Base-by-base conservation (phyloP, 2,113 vertebrate genomes). In the Petromus typicus region DNA sequence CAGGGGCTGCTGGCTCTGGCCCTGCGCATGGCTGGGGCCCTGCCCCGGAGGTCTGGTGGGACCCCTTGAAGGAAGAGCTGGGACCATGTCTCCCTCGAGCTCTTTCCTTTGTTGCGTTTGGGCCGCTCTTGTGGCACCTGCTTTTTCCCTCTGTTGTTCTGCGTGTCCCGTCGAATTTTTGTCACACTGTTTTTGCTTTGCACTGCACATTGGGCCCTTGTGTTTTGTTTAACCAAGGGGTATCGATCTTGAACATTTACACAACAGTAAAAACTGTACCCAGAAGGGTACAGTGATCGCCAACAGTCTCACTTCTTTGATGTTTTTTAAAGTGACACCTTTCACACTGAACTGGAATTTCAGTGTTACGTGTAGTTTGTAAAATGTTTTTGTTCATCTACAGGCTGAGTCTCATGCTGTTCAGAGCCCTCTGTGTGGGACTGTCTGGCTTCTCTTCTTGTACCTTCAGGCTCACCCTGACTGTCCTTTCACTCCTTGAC, bases 51-150 rank as follows among this genome's bases (percentile, higher is more conserved):
- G 7, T 32, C 54, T 23, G 32, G 17, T 1, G 9, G 59, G 59
- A 2, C 4, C 2, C 23, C 2, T 0, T 0, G 2, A 20, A 22
- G 64, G 32, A 30, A 81, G 37, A 37, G 45, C 56, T 1, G 16
- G 71, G 51, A 25, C 71, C 71, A 0, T 2, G 22, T 32, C 0
- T 0, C 20, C 12, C 1, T 0, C 8, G 63, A 22, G 0, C 0
- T 45, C 8, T 12, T 23, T 30, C 27, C 37, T 37, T n/a, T 0
- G 1, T 18, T 7, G 34, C 13, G 0, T 2, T n/a, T 9, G 0
- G 45, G 73, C 48, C 3, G 0, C 37, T 40, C 1, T 1, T 5
- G 1, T 43, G 59, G 43, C 40, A 37, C 37, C 7, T 4, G 30
- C 69, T 17, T 0, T 18, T 66, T 54, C 6, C 40, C 43, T 27